phyloP scores from a whole-genome alignment of 2,888 invertebrate species.

The Dryobotodes eremita region DNA sequence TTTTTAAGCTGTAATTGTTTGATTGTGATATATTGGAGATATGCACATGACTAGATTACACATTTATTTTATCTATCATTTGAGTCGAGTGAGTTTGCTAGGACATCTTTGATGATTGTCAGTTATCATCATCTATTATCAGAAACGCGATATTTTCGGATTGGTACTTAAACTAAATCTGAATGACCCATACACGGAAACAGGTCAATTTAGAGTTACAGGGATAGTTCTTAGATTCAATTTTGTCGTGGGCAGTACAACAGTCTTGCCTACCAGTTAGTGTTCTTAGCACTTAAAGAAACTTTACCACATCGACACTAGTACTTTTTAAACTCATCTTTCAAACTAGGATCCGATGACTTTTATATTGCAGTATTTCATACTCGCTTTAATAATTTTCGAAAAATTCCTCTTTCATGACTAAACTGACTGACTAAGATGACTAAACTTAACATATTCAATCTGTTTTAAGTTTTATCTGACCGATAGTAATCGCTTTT shows the following conservation, averaged over 20 bases:
- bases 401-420: too few species aligned
- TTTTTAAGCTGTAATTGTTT: not conserved
- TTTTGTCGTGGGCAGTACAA: not conserved
- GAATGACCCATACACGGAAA: not conserved
- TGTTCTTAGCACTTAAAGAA: not conserved
- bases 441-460: too few species aligned
- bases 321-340: not conserved
- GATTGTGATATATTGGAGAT: conserved; percentile 18
- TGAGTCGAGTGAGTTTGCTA: not conserved
- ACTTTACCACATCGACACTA: not conserved
- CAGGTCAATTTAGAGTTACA: not conserved
- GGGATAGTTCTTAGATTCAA: not conserved
- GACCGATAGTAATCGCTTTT: too few species aligned
- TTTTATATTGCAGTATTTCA: not conserved
- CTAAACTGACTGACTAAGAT: too few species aligned
- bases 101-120: conserved; percentile 1
- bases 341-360: not conserved
- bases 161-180: not conserved
- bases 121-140: not conserved
- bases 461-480: too few species aligned
- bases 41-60: conserved; percentile 26
- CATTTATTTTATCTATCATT: conserved; percentile 19
- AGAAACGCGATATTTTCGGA: not conserved
- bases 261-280: not conserved
- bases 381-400: too few species aligned